These are phyloP conservation scores for Nebria salina DNA, from an alignment of 2,888 invertebrate species.

Conservation along the genomic window DNA sequence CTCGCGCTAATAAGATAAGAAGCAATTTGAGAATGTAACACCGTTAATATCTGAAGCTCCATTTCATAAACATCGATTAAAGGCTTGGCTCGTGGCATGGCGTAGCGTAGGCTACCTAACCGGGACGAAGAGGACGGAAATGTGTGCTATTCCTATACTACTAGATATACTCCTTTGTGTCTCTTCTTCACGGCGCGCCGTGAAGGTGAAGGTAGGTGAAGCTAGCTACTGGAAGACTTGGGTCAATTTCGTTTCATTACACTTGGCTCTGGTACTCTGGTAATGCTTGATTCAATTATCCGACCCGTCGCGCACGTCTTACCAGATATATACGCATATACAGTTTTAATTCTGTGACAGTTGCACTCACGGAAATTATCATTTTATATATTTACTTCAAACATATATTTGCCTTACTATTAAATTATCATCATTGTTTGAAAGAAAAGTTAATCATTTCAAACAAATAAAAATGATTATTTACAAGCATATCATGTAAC, in stretches of 20 bases:
- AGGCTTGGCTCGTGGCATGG: constrained; percentile 49
- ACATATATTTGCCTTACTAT: neutral
- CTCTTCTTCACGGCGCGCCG: neutral
- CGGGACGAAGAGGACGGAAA: neutral
- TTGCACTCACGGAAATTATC: constrained; percentile 43
- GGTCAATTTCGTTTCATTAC: constrained; percentile 46
- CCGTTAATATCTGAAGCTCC: constrained; percentile 61
- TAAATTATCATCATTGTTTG: neutral
- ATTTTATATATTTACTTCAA: neutral
- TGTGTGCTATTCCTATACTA: neutral
- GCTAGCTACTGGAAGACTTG: constrained; percentile 16
- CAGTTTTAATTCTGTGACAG: constrained; percentile 36
- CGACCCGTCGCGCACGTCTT: constrained; percentile 16
- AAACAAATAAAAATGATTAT: neutral
- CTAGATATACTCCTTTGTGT: constrained; percentile 4
- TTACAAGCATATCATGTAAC: constrained; percentile 22
- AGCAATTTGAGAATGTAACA: constrained; percentile 63
- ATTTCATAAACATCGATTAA: constrained; percentile 64
- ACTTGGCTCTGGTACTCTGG: constrained; percentile 23
- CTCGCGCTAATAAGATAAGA: constrained; percentile 60
- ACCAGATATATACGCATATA: constrained; percentile 31
- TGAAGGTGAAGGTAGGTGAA: neutral
- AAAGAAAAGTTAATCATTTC: too few relatives aligned
- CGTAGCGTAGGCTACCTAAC: neutral
- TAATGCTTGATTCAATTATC: constrained; percentile 38